These are phyloP conservation scores for Cyphomyrmex costatus DNA, from an alignment of 1,140 invertebrate species.

Conservation along the genomic window DNA sequence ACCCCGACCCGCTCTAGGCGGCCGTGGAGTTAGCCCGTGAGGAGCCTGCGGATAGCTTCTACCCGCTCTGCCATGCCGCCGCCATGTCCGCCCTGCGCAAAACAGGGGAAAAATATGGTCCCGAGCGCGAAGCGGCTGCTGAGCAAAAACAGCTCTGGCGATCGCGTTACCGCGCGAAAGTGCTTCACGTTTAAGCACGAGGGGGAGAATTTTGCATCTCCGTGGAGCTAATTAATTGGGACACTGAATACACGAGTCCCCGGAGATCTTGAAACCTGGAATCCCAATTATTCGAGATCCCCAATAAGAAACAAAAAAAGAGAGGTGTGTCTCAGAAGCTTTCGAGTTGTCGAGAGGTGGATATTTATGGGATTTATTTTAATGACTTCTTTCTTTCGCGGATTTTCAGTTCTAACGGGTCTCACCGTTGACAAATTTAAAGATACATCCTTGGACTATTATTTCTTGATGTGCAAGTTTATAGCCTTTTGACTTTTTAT, in stretches of 20 bases:
- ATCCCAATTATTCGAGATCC: constrained; percentile 18
- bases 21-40: constrained; percentile 66
- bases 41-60: constrained; percentile 72
- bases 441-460: not conserved
- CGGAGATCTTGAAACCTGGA: constrained; percentile 26
- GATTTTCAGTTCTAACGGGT: constrained; percentile 3
- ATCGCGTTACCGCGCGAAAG: constrained; percentile 43
- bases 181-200: constrained; percentile 52
- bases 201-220: constrained; percentile 44
- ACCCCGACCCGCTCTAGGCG: constrained; percentile 52
- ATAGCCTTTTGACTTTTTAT: not conserved
- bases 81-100: constrained; percentile 51
- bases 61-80: constrained; percentile 35
- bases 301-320: not conserved
- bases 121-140: constrained; percentile 9
- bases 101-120: constrained; percentile 74
- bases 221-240: constrained; percentile 54
- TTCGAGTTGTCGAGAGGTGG: not conserved
- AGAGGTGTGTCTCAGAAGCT: not conserved
- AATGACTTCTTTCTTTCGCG: constrained; percentile 1
- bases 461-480: not conserved
- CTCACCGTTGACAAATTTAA: constrained; percentile 15
- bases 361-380: constrained; percentile 6
- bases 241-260: constrained; percentile 30
- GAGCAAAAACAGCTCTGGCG: constrained; percentile 44